These are phyloP conservation scores for Scrobipalpa atriplicella DNA, from an alignment of 2,888 invertebrate genomes.

Conservation along the genomic window DNA sequence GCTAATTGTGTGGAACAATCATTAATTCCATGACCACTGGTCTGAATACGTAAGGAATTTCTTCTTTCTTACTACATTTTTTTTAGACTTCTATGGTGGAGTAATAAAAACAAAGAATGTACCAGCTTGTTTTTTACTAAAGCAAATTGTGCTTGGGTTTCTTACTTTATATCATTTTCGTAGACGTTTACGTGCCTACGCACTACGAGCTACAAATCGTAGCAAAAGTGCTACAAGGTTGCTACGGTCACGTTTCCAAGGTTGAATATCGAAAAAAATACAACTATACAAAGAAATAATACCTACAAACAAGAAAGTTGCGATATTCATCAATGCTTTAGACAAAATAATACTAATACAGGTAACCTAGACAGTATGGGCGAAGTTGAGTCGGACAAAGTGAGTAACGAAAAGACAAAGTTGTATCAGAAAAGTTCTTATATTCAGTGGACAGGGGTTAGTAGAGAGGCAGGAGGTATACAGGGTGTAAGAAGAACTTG, in stretches of 20 bases:
- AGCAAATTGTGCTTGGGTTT: too few species aligned
- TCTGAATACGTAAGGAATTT: background rate
- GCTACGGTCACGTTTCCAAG: background rate
- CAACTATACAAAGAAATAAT: background rate
- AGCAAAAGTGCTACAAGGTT: background rate
- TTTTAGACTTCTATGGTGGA: background rate
- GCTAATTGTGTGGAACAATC: conserved; percentile 39
- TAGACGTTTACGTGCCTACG: conserved; percentile 5
- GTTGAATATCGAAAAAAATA: background rate
- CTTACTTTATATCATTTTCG: background rate
- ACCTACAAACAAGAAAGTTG: background rate
- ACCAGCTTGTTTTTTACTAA: too few species aligned
- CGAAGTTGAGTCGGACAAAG: background rate
- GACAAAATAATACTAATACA: background rate
- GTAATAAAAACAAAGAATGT: background rate
- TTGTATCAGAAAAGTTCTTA: conserved; percentile 29
- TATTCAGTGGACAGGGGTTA: conserved; percentile 20
- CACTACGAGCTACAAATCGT: background rate
- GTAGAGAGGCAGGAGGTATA: background rate
- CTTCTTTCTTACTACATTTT: background rate
- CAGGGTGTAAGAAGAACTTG: conserved; percentile 2
- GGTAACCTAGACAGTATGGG: conserved; percentile 3
- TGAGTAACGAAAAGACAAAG: conserved; percentile 31
- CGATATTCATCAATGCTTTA: too few species aligned
- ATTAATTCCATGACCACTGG: conserved; percentile 36